phyloP scores from a whole-genome alignment of 2,113 vertebrate species.

The Pollimyrus isidori region DNA sequence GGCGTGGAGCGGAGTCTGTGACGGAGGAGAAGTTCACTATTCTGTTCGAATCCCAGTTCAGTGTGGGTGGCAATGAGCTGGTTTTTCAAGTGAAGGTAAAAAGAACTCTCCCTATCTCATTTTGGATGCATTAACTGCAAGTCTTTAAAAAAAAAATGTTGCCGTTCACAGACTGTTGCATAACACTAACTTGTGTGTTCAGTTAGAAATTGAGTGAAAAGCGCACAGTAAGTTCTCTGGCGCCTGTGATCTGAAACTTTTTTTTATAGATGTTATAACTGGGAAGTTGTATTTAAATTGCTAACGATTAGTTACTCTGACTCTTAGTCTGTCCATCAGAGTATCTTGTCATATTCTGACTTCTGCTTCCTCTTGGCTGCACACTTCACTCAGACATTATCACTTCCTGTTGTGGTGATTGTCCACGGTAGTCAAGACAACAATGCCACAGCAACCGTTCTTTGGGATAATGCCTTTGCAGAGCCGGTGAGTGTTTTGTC shows the following conservation, averaged over 20 bases:
- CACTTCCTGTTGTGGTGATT: conserved; percentile 89
- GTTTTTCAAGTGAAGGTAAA: conserved; percentile 91
- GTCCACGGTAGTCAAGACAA: conserved; percentile 95
- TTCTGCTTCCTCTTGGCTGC: background rate
- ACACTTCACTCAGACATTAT: conserved; percentile 66
- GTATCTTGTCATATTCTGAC: background rate
- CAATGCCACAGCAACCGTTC: conserved; percentile 85
- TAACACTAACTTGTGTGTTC: background rate
- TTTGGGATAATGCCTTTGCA: conserved; percentile 93
- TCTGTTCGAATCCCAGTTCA: conserved; percentile 93
- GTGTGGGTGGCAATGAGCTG: conserved; percentile 85
- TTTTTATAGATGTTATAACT: background rate
- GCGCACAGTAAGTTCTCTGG: background rate
- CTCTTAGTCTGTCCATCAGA: background rate
- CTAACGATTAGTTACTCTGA: background rate
- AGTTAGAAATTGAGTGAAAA: background rate
- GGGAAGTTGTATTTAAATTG: background rate
- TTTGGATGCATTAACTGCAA: background rate
- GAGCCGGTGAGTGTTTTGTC: conserved; percentile 67
- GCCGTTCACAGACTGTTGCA: background rate
- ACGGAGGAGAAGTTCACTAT: conserved; percentile 95
- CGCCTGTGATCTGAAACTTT: background rate
- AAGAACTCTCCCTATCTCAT: background rate
- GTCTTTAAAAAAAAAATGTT: background rate
- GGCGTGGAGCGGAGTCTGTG: conserved; percentile 84